A percentile compares a stretch with the other conserved stretches of the same genome.
Conservation (phyloP, 1,140 invertebrate genomes). For the Platyscapa corneri region DNA sequence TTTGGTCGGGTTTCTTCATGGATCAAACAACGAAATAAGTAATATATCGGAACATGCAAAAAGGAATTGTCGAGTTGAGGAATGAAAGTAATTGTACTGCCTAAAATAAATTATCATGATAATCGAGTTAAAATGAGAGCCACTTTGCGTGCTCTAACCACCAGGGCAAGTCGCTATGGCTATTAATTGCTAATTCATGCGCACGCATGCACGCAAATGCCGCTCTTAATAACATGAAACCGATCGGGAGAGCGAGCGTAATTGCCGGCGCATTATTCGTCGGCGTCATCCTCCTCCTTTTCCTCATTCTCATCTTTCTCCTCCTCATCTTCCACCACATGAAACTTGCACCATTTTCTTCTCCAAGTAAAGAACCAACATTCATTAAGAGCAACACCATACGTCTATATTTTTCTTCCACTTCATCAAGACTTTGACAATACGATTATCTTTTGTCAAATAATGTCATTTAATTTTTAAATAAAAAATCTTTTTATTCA, state of each 20-base stretch:
- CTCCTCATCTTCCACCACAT: background rate
- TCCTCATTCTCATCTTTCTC: too few species aligned
- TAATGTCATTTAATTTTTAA: too few species aligned
- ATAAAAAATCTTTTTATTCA: too few species aligned
- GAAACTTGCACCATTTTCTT: background rate
- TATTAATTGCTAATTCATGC: slow-evolving; percentile 39
- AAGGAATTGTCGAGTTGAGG: background rate
- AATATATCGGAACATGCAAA: background rate
- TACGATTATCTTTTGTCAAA: background rate
- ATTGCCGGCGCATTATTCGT: slow-evolving; percentile 11
- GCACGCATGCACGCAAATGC: background rate
- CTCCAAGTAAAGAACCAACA: background rate
- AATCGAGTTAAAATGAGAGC: slow-evolving; percentile 31
- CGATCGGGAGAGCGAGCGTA: slow-evolving; percentile 17
- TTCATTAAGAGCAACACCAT: slow-evolving; percentile 1
- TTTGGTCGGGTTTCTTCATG: background rate
- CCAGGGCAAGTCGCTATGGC: background rate
- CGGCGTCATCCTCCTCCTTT: background rate
- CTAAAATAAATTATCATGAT: slow-evolving; percentile 37
- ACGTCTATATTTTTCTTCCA: background rate
- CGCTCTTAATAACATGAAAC: slow-evolving; percentile 29
- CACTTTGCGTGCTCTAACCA: background rate
- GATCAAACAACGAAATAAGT: slow-evolving; percentile 4
- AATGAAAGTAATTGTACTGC: background rate
- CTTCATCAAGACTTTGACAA: background rate